Evolutionary conservation across 2,797 vertebrate species (phyloP).

Genomic region (Argyrosomus regius): DNA sequence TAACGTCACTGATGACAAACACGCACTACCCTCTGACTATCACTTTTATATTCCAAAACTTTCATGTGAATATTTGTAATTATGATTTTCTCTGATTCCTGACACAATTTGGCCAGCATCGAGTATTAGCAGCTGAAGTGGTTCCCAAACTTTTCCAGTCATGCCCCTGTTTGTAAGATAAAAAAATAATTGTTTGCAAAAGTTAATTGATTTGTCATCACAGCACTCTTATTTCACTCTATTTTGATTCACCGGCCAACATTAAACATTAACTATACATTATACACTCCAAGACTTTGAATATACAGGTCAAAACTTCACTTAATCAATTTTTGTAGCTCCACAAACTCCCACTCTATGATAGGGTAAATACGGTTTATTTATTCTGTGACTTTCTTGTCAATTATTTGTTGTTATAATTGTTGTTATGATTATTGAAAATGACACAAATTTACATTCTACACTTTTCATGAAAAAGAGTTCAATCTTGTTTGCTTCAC

Average conservation of each 20-base stretch:
- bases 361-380: too few relatives aligned
- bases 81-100: background rate
- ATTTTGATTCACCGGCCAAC: background rate
- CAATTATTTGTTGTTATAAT: too few relatives aligned
- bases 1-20: constrained; percentile 55
- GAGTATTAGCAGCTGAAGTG: background rate
- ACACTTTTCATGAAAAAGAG: too few relatives aligned
- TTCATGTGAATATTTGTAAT: background rate
- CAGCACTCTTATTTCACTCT: background rate
- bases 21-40: background rate
- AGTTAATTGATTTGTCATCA: background rate
- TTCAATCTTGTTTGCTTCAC: too few relatives aligned
- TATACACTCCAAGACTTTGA: too few relatives aligned
- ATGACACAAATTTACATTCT: too few relatives aligned
- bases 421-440: too few relatives aligned
- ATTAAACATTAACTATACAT: background rate
- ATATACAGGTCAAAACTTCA: too few relatives aligned
- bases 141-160: background rate
- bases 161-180: background rate
- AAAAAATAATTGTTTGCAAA: background rate
- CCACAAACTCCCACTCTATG: too few relatives aligned
- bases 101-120: background rate
- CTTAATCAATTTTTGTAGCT: too few relatives aligned
- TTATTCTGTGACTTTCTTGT: too few relatives aligned
- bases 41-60: background rate